Base-by-base conservation (phyloP, 2,888 invertebrate species). In the Harpalus rufipes region DNA sequence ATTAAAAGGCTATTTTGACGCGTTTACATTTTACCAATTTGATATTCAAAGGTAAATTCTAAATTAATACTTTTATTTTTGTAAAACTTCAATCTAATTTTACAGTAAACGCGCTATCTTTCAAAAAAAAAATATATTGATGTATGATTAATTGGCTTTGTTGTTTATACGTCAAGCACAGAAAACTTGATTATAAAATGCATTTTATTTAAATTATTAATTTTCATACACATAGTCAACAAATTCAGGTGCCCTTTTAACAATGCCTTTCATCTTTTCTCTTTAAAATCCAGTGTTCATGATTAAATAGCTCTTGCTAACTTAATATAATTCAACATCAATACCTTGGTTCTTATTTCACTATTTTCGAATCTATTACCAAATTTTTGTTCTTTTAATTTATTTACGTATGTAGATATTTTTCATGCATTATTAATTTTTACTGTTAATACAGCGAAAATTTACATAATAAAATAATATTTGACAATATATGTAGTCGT, bases 1-100 rank as follows among this genome's bases (percentile, higher is more conserved):
- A 65, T 51, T 65, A 81, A 81, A 81, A 65, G 61, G 81, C 65
- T 32, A 81, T 81, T 81, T 81, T 81, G n/a, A 81, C 81, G 81
- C 81, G 51, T 81, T 81, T 63, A 41, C 39, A 79, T 61, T 79
- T 61, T 51, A 63, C 63, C 81, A 51, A 10, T 44, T 61, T 65
- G 44, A 65, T 81, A 41, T 63, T 44, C 51, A 81, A 81, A 80
- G 44, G 74, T 51, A 74, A 74, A 74, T 74, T 18, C 12, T 51
- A 51, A 74, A 74, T 74, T 25, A 12, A 74, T 74, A 74, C 21
- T 74, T 51, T 51, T 74, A 51, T 74, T 51, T 56, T 44, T 56
- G 12, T 8, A 12, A 74, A 44, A 51, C 16, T 74, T 51, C 51
- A 51, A 58, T 56, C 78, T 25, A 58, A 78, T 78, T 78, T 21